Evolutionary conservation across 2,113 vertebrate species (phyloP), one percentile per base, ranked within the genome.

Genomic region (Perca fluviatilis): DNA sequence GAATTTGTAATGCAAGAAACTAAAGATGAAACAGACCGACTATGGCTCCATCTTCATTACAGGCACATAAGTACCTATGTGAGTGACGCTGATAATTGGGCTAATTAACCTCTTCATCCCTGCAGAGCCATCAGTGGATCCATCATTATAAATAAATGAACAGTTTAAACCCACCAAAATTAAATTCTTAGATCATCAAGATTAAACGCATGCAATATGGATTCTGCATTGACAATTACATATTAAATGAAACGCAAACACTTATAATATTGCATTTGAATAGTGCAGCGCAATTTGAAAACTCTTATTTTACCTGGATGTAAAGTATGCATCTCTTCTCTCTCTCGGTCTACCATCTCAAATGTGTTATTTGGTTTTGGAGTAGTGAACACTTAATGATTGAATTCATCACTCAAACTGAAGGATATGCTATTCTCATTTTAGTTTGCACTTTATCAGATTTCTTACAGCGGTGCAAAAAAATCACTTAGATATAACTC

Each of bases 11-110:
- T 67, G 16, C 19, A 64, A 50, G 19, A 9, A 6, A 27, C 40
- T 11, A 51, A 58, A 58, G 19, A 51, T 33, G 40, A 66, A 43
- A 23, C 25, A 36, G 14, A 66, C 2, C 51, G 51, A 9, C 15
- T 14, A 0, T 36, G 46, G 0, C 5, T n/a, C 11, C 3, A 36
- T 53, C 6, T 19, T 70, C 18, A 57, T 5, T 25, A 30, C 18
- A 74, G 58, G 25, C 7, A n/a, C 40, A 53, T 30, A 62, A 60
- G 46, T 43, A 74, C 56, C 33, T 15, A 21, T 60, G 18, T 70
- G 47, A 83, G 69, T 81, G 33, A 69, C 49, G 3, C 27, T 60
- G 69, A 72, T 88, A 74, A 74, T 82, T 79, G 63, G 63, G 12
- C 8, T 30, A 36, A 62, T 88, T 79, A 19, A 83, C 36, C 27